A percentile compares a stretch with the other conserved stretches of the same genome.
Conservation (phyloP, 2,888 invertebrate species). For the Smittia aterrima region DNA sequence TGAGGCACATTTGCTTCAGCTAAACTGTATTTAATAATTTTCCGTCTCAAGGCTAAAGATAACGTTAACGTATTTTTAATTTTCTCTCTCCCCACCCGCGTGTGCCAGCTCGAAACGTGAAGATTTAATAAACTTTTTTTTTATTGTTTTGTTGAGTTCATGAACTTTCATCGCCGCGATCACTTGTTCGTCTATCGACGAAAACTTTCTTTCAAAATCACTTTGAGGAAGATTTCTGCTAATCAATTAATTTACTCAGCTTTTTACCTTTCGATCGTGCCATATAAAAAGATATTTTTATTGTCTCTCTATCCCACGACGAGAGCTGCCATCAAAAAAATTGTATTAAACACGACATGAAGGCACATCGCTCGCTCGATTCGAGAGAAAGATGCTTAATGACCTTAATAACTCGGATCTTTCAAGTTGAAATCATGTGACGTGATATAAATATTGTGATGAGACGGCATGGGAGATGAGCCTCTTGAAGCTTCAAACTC, state of each 20-base stretch:
- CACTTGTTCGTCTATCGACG: slow-evolving; percentile 2
- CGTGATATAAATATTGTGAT: slow-evolving; percentile 32
- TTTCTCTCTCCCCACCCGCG: slow-evolving; percentile 30
- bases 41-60: slow-evolving; percentile 37
- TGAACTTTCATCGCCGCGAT: slow-evolving; percentile 5
- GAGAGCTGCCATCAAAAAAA: slow-evolving; percentile 23
- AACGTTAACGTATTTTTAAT: slow-evolving; percentile 40
- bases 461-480: background rate
- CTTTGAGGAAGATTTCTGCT: slow-evolving; percentile 10
- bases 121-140: slow-evolving; percentile 33
- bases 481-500: background rate
- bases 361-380: background rate
- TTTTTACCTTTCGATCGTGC: slow-evolving; percentile 24
- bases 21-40: slow-evolving; percentile 35
- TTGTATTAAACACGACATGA: slow-evolving; percentile 32
- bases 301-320: slow-evolving; percentile 40
- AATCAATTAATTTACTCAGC: slow-evolving; percentile 30
- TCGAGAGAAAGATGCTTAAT: background rate
- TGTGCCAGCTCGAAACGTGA: slow-evolving; percentile 6
- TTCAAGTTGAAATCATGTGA: slow-evolving; percentile 32
- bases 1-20: background rate
- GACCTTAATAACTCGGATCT: slow-evolving; percentile 33
- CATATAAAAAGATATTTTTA: slow-evolving; percentile 8
- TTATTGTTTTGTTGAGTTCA: slow-evolving; percentile 27
- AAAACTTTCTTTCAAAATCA: slow-evolving; percentile 9